phyloP scores from a whole-genome alignment of 2,113 vertebrate species.

The Chaetodon trifascialis region DNA sequence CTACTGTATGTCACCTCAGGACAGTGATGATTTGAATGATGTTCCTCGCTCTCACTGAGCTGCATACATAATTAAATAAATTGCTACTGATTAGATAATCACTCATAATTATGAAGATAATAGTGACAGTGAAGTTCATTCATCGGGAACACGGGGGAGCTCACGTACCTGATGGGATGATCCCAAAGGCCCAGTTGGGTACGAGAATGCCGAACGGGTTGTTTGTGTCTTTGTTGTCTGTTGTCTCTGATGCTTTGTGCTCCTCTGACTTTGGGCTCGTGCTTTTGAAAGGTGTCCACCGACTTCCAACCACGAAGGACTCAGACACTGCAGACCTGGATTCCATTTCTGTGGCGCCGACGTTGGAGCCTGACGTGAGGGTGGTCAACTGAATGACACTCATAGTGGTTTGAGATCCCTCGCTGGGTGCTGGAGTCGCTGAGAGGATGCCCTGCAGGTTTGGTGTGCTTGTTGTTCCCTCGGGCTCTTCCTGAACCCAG shows the following conservation, averaged over 20 bases:
- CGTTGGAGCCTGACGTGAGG: constrained; percentile 12
- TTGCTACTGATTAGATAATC: constrained; percentile 58
- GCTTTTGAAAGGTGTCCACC: constrained; percentile 57
- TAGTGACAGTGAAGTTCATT: constrained; percentile 37
- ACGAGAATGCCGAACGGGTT: constrained; percentile 65
- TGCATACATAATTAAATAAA: constrained; percentile 57
- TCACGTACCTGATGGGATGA: constrained; percentile 78
- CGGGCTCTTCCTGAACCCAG: constrained; percentile 56
- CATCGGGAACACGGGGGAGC: constrained; percentile 1
- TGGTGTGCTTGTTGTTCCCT: constrained; percentile 24
- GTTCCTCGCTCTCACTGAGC: constrained; percentile 18
- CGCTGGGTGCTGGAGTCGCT: constrained; percentile 31
- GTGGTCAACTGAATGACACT: constrained; percentile 54
- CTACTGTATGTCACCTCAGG: constrained; percentile 8
- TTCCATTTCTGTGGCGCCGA: constrained; percentile 63
- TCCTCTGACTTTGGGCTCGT: constrained; percentile 54
- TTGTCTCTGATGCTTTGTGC: constrained; percentile 14
- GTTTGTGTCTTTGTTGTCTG: constrained; percentile 52
- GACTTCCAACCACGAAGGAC: constrained; percentile 69
- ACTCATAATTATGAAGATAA: constrained; percentile 40
- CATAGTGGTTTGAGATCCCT: constrained; percentile 18
- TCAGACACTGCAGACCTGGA: constrained; percentile 76
- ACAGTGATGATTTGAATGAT: constrained; percentile 29
- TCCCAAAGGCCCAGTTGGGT: constrained; percentile 76
- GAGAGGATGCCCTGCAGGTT: constrained; percentile 18